A percentile compares a stretch with the other conserved stretches of the same genome.
Conservation (phyloP, 1,140 invertebrate species). For the Pantala flavescens region DNA sequence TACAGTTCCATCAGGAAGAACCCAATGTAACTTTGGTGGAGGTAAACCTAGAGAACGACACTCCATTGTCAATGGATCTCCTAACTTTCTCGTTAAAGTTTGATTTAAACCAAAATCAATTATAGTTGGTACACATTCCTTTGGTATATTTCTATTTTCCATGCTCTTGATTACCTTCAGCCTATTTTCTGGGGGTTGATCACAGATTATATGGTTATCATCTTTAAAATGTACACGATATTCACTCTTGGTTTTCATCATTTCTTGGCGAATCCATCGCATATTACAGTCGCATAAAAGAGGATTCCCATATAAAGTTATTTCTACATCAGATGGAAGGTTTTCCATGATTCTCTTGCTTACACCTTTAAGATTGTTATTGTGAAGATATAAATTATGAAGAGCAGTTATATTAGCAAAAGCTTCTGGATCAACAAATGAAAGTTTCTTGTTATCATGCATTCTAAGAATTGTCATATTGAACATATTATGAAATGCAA, state of each 20-base stretch:
- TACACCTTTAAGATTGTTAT: neutral
- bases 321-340: neutral
- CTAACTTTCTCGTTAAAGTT: neutral
- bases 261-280: neutral
- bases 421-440: conserved; percentile 8
- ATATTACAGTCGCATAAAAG: conserved; percentile 13
- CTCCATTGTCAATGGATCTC: conserved; percentile 12
- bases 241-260: neutral
- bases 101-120: neutral
- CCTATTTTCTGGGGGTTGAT: conserved; percentile 8
- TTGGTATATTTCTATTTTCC: conserved; percentile 8
- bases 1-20: conserved; percentile 10
- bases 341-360: neutral
- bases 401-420: neutral
- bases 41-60: conserved; percentile 7
- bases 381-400: neutral
- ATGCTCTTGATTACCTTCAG: neutral
- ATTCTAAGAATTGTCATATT: neutral
- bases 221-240: neutral
- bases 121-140: neutral
- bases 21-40: neutral
- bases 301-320: neutral
- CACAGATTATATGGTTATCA: neutral
- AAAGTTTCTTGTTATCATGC: conserved; percentile 7
- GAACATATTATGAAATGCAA: conserved; percentile 8